Evolutionary conservation across 2,797 vertebrate species (phyloP).

Genomic region (Taenioides sp.): DNA sequence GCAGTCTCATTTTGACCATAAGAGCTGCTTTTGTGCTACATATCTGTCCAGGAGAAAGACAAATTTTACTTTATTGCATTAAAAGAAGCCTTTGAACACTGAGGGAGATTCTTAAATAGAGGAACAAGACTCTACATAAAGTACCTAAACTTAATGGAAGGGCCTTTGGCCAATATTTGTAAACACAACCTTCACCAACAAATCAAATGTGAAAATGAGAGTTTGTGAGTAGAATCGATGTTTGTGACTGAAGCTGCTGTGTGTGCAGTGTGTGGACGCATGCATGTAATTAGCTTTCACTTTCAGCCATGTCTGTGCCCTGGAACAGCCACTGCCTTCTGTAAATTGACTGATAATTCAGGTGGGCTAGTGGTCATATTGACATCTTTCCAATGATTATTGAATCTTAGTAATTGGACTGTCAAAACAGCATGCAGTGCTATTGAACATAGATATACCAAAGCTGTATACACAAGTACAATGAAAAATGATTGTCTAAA

Average conservation of each 20-base stretch:
- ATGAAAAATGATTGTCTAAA: background rate
- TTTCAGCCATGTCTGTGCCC: background rate
- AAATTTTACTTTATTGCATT: no score
- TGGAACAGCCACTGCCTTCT: slow-evolving; percentile 7
- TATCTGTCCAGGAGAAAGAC: background rate
- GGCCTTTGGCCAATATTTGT: background rate
- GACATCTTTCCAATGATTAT: slow-evolving; percentile 52
- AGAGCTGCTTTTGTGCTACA: background rate
- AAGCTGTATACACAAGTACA: slow-evolving; percentile 9
- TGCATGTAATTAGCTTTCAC: slow-evolving; percentile 6
- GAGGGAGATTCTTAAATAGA: background rate
- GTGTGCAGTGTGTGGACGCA: slow-evolving; percentile 5
- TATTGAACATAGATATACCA: slow-evolving; percentile 45
- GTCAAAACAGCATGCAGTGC: slow-evolving; percentile 47
- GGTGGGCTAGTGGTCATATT: slow-evolving; percentile 32
- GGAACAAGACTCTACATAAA: background rate
- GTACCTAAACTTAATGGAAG: background rate
- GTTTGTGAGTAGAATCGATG: background rate
- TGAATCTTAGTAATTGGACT: slow-evolving; percentile 59
- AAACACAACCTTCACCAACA: background rate
- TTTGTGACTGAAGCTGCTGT: background rate
- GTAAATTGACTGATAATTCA: slow-evolving; percentile 40
- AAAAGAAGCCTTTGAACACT: background rate
- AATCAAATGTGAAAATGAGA: background rate
- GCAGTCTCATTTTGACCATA: background rate